Evolutionary conservation across 2,797 vertebrate genomes (phyloP).

Genomic region (Sebastes aleutianus): DNA sequence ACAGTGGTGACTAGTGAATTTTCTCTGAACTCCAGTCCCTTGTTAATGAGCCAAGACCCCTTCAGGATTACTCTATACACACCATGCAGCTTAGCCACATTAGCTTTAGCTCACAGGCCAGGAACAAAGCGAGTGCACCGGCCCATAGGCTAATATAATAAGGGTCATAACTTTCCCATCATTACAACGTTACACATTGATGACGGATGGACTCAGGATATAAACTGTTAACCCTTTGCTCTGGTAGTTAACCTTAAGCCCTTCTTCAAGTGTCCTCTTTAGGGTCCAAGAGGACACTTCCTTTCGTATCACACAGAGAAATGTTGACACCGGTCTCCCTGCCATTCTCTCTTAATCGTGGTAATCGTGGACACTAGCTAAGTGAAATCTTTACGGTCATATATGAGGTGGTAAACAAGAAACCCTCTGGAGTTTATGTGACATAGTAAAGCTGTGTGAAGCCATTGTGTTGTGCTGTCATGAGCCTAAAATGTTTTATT

Average conservation of each 20-base stretch:
- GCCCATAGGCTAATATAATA: constrained; percentile 62
- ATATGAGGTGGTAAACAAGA: constrained; percentile 66
- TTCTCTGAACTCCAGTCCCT: constrained; percentile 62
- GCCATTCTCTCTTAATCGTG: neutral
- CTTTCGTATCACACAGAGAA: constrained; percentile 28
- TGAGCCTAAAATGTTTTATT: constrained; percentile 28
- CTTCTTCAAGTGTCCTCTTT: constrained; percentile 42
- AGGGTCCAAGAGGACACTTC: constrained; percentile 42
- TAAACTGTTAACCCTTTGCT: constrained; percentile 37
- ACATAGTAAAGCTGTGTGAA: constrained; percentile 63
- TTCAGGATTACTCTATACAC: constrained; percentile 65
- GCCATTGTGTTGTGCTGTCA: constrained; percentile 31
- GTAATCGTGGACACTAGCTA: neutral
- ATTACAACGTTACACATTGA: constrained; percentile 57
- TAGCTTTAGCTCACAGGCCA: constrained; percentile 60
- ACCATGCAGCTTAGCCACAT: constrained; percentile 65
- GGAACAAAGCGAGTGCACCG: constrained; percentile 74
- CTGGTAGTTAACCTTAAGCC: constrained; percentile 24
- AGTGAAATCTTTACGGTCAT: constrained; percentile 46
- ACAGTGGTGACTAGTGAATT: constrained; percentile 29
- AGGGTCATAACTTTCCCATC: constrained; percentile 78
- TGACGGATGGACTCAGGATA: constrained; percentile 45
- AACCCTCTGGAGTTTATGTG: constrained; percentile 47
- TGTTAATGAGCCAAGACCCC: constrained; percentile 69
- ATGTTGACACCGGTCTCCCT: neutral